phyloP scores from a whole-genome alignment of 1,140 invertebrate species.

The Drosophila lini region DNA sequence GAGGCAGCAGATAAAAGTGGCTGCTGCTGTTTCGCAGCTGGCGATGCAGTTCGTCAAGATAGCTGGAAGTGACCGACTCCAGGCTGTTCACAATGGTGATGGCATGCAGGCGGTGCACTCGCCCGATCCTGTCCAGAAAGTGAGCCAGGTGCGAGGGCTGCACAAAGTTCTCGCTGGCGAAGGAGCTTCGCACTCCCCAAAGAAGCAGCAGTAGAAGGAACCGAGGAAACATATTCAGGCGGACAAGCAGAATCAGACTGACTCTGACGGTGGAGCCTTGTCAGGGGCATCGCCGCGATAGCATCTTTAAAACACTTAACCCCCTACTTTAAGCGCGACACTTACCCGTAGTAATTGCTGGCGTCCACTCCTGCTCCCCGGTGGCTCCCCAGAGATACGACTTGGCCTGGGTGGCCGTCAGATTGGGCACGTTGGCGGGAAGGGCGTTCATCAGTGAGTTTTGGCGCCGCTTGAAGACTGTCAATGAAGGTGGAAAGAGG shows the following conservation, averaged over 20 bases:
- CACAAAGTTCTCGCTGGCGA: slow-evolving; percentile 9
- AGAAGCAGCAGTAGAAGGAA: slow-evolving; percentile 15
- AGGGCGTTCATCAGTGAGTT: slow-evolving; percentile 64
- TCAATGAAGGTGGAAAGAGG: neutral
- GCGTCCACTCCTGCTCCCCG: slow-evolving; percentile 97
- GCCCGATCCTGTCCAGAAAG: slow-evolving; percentile 51
- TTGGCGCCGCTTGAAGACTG: slow-evolving; percentile 71
- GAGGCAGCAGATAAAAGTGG: slow-evolving; percentile 47
- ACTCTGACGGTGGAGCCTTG: neutral
- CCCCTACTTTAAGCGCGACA: slow-evolving; percentile 36
- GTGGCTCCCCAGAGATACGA: slow-evolving; percentile 95
- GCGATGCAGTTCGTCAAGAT: slow-evolving; percentile 36
- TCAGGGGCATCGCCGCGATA: slow-evolving; percentile 29
- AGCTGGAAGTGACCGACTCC: slow-evolving; percentile 16
- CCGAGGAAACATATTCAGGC: slow-evolving; percentile 38
- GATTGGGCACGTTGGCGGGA: slow-evolving; percentile 59
- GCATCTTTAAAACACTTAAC: slow-evolving; percentile 39
- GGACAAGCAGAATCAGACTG: neutral
- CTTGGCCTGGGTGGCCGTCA: slow-evolving; percentile 86
- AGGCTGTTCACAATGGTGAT: slow-evolving; percentile 48
- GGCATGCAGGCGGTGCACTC: slow-evolving; percentile 22
- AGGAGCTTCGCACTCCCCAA: neutral
- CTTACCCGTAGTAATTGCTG: slow-evolving; percentile 95
- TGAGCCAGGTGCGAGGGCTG: slow-evolving; percentile 21
- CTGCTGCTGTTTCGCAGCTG: slow-evolving; percentile 24